A percentile compares a stretch with the other conserved stretches of the same genome.
phyloP scores from a whole-genome alignment of 2,797 vertebrate genomes.

The Hyperoplus immaculatus region DNA sequence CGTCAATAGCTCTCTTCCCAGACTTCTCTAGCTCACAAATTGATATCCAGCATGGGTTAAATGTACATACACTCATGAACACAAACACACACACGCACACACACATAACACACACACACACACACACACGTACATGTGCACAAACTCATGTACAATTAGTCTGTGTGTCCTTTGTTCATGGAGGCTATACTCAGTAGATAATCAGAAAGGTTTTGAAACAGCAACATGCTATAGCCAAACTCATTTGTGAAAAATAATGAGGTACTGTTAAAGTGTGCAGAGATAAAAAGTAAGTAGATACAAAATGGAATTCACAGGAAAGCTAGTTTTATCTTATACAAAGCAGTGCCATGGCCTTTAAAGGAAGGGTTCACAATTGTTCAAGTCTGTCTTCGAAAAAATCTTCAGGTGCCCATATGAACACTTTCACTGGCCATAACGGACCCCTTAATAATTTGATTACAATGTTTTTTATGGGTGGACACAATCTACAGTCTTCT shows the following conservation, averaged over 20 bases:
- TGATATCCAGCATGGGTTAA: slow-evolving; percentile 53
- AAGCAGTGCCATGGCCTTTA: not conserved
- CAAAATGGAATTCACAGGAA: not conserved
- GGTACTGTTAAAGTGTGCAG: not conserved
- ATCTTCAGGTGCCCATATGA: not conserved
- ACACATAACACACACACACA: not conserved
- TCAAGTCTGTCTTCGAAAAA: not conserved
- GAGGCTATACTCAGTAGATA: not conserved
- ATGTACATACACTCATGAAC: slow-evolving; percentile 23
- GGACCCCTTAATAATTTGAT: not conserved
- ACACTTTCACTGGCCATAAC: not conserved
- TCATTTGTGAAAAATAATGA: not conserved
- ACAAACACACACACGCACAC: not conserved
- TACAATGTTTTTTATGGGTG: not conserved
- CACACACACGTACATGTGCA: not conserved
- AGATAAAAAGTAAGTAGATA: not conserved
- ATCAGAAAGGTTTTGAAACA: not conserved
- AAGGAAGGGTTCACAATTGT: not conserved
- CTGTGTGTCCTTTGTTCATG: not conserved
- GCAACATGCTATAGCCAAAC: not conserved
- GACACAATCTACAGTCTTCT: not conserved
- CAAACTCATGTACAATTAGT: not conserved
- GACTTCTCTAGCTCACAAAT: slow-evolving; percentile 36
- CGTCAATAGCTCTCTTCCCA: slow-evolving; percentile 33
- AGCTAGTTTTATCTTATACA: not conserved